Evolutionary conservation across 1,140 invertebrate genomes (phyloP).

Genomic region (Drosophila funebris): DNA sequence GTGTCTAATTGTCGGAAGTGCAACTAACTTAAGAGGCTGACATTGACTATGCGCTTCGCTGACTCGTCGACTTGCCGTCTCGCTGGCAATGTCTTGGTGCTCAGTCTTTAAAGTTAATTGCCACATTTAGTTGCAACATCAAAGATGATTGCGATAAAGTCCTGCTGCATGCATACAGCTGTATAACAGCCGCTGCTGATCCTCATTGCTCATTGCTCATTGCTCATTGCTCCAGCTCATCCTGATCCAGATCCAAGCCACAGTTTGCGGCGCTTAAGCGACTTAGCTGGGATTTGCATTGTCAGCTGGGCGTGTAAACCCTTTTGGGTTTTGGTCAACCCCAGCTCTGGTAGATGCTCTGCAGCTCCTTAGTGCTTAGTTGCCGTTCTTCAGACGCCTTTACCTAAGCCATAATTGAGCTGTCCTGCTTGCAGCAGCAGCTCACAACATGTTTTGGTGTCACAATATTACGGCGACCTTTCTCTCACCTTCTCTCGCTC

Average conservation of each 20-base stretch:
- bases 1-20: constrained; percentile 71
- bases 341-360: too few species aligned
- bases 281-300: constrained; percentile 46
- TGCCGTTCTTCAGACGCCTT: too few species aligned
- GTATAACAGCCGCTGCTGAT: not conserved
- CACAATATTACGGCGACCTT: constrained; percentile 55
- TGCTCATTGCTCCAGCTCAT: not conserved
- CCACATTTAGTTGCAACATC: constrained; percentile 59
- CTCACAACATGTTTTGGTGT: constrained; percentile 27
- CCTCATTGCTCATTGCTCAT: too few species aligned
- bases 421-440: constrained; percentile 34
- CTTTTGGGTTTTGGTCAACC: too few species aligned
- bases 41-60: constrained; percentile 53
- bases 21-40: constrained; percentile 65
- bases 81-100: not conserved
- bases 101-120: constrained; percentile 66
- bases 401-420: constrained; percentile 63
- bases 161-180: not conserved
- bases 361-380: constrained; percentile 2
- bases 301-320: constrained; percentile 10
- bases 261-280: not conserved
- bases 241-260: not conserved
- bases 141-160: constrained; percentile 43
- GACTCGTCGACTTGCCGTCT: constrained; percentile 19
- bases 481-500: not conserved